Evolutionary conservation across 2,113 vertebrate species (phyloP).

Genomic region (Leptobrachium ailaonicum): DNA sequence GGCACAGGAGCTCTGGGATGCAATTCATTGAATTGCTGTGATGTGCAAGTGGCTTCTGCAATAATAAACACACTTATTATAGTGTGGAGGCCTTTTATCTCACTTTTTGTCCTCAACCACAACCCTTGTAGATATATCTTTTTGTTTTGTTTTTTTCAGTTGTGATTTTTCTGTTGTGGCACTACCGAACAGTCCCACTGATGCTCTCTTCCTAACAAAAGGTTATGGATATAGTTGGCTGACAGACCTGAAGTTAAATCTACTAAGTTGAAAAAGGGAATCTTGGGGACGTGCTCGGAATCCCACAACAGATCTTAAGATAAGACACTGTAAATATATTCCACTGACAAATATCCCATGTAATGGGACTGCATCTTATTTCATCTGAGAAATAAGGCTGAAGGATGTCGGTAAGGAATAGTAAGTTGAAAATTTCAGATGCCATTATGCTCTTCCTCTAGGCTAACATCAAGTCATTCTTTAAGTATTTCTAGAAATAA

Average conservation of each 20-base stretch:
- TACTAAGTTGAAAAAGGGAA: constrained; percentile 45
- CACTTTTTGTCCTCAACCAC: too few species aligned
- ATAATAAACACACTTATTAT: too few species aligned
- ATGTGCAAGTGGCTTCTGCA: too few species aligned
- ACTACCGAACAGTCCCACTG: constrained; percentile 16
- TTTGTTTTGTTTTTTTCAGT: constrained; percentile 3
- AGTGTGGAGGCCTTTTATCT: too few species aligned
- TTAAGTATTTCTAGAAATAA: constrained; percentile 10
- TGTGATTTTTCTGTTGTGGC: constrained; percentile 4
- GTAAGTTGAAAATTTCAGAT: constrained; percentile 45
- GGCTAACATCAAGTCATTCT: constrained; percentile 26
- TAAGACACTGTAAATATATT: constrained; percentile 56
- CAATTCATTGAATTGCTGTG: too few species aligned
- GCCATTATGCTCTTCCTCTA: constrained; percentile 52
- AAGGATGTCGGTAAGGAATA: constrained; percentile 55
- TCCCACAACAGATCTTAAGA: constrained; percentile 57
- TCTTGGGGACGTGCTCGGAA: constrained; percentile 49
- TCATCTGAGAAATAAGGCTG: constrained; percentile 53
- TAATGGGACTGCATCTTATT: constrained; percentile 57
- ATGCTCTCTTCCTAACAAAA: constrained; percentile 49
- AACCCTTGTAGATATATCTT: too few species aligned
- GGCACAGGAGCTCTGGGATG: too few species aligned
- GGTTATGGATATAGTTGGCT: constrained; percentile 21
- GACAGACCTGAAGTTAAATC: constrained; percentile 58
- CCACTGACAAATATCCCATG: constrained; percentile 57